Evolutionary conservation across 2,113 vertebrate species (phyloP).

Genomic region (Corythoichthys intestinalis): DNA sequence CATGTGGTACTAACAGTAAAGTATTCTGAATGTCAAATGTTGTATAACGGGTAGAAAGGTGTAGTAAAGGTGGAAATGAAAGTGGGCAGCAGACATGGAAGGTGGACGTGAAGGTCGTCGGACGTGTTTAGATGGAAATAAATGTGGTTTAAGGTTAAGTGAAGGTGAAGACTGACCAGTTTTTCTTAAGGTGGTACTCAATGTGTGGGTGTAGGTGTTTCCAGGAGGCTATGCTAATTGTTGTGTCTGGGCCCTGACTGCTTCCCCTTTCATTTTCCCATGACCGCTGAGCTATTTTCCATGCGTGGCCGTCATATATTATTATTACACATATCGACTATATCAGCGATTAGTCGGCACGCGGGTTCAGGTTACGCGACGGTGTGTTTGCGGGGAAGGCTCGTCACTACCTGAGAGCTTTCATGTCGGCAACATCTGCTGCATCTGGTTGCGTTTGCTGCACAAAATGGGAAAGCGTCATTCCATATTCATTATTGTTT

Average conservation of each 20-base stretch:
- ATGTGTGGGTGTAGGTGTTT: not conserved
- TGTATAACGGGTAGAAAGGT: no score
- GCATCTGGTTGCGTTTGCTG: constrained; percentile 96
- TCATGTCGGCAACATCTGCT: constrained; percentile 82
- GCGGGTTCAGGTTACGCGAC: constrained; percentile 44
- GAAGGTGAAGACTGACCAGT: no score
- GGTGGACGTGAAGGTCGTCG: no score
- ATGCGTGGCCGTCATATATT: constrained; percentile 34
- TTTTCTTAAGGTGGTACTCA: not conserved
- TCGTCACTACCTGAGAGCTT: constrained; percentile 41
- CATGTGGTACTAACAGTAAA: no score
- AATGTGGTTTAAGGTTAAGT: not conserved
- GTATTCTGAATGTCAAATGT: no score
- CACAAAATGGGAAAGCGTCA: constrained; percentile 81
- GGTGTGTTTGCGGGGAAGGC: constrained; percentile 62
- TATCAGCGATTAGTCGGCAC: constrained; percentile 48
- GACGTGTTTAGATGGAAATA: not conserved
- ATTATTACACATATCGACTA: constrained; percentile 47
- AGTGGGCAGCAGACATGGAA: no score
- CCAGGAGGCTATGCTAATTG: constrained; percentile 46
- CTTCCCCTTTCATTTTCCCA: constrained; percentile 45
- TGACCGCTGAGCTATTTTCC: constrained; percentile 48
- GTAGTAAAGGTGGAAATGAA: no score
- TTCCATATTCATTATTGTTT: constrained; percentile 97
- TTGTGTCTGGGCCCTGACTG: constrained; percentile 53